Evolutionary conservation across 2,888 invertebrate genomes (phyloP).

Genomic region (Germaria angustata): DNA sequence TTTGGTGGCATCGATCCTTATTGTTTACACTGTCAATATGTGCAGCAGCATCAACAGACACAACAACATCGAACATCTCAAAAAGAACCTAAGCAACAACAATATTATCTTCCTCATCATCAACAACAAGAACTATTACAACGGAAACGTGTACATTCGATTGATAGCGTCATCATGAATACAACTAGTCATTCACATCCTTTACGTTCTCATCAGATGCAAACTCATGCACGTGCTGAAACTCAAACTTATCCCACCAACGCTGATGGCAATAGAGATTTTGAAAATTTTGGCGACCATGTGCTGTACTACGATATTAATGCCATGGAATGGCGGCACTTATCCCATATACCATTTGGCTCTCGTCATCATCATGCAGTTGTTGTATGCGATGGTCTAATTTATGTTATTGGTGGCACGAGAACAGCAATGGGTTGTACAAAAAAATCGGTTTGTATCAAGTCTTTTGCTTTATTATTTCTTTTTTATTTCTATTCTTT

Average conservation of each 20-base stretch:
- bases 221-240: slow-evolving; percentile 8
- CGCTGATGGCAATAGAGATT: slow-evolving; percentile 67
- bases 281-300: slow-evolving; percentile 81
- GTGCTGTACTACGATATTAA: slow-evolving; percentile 83
- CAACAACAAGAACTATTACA: slow-evolving; percentile 47
- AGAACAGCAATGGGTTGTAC: slow-evolving; percentile 68
- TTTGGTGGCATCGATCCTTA: slow-evolving; percentile 87
- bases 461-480: not conserved
- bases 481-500: not conserved
- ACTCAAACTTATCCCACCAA: slow-evolving; percentile 16
- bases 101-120: slow-evolving; percentile 33
- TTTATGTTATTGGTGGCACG: slow-evolving; percentile 85
- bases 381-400: slow-evolving; percentile 83
- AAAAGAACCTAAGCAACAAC: slow-evolving; percentile 29
- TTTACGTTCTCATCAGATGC: slow-evolving; percentile 22
- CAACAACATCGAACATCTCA: slow-evolving; percentile 11
- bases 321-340: slow-evolving; percentile 84
- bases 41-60: slow-evolving; percentile 55
- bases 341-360: slow-evolving; percentile 85
- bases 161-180: slow-evolving; percentile 50
- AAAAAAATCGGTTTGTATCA: slow-evolving; percentile 68
- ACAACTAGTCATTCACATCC: slow-evolving; percentile 22
- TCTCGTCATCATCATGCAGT: slow-evolving; percentile 87
- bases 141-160: slow-evolving; percentile 47
- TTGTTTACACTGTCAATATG: slow-evolving; percentile 70